Base-by-base conservation (phyloP, 2,888 invertebrate genomes). In the Danaus chrysippus region DNA sequence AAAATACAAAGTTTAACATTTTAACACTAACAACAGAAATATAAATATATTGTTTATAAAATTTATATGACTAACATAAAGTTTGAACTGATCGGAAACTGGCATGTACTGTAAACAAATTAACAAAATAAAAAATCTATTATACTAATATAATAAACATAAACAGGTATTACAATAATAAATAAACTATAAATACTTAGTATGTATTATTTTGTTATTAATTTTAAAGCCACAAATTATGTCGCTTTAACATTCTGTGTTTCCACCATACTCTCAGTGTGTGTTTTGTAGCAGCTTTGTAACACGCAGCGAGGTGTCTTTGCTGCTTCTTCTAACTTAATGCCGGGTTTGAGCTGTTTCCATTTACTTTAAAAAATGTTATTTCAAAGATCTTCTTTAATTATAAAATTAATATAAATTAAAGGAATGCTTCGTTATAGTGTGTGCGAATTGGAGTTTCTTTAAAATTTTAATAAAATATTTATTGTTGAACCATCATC, bases 271-370 rank as follows among this genome's bases (percentile, higher is more conserved):
- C 73, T 73, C 69, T 65, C 62, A 70, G 65, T 69, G 65, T 73
- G 73, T 76, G 75, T 77, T 72, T 72, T 73, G 65, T 62, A 73
- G 76, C 73, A 73, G 73, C 72, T n/a, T n/a, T n/a, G n/a, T n/a
- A n/a, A n/a, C n/a, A n/a, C n/a, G n/a, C n/a, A n/a, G n/a, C n/a
- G n/a, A n/a, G n/a, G n/a, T n/a, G n/a, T n/a, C n/a, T n/a, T n/a
- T n/a, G n/a, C n/a, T n/a, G n/a, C n/a, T 71, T 72, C 72, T 70
- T 67, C 63, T 68, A 73, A 75, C 73, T 70, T 72, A 69, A 72
- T 71, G 68, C 68, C 65, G 61, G 68, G 63, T 66, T 61, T 65
- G 44, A 44, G 15, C 54, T 55, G 13, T n/a, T 52, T 56, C 19
- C 5, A 44, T 56, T 61, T 56, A 42, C 34, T 61, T 53, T 54